These are phyloP conservation scores for Thunnus maccoyii DNA, from an alignment of 2,113 vertebrate genomes.

Conservation along the genomic window DNA sequence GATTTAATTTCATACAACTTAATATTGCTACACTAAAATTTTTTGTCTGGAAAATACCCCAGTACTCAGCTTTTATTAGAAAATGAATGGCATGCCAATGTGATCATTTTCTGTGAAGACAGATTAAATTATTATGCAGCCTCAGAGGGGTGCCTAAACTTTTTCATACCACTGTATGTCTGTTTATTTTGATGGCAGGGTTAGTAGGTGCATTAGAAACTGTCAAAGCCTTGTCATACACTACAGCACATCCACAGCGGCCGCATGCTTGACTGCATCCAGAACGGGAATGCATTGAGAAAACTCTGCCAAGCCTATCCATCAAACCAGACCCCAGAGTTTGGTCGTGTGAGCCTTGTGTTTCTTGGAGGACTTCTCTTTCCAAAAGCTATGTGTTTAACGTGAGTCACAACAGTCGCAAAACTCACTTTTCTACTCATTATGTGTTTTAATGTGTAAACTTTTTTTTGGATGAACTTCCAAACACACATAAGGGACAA, in stretches of 20 bases:
- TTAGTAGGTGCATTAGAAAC: constrained; percentile 8
- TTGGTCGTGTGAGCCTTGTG: constrained; percentile 23
- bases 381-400: constrained; percentile 3
- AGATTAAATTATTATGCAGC: no score
- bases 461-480: constrained; percentile 1
- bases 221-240: constrained; percentile 31
- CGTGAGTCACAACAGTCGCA: constrained; percentile 2
- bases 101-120: no score
- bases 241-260: constrained; percentile 14
- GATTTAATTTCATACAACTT: no score
- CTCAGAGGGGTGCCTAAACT: no score
- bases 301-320: constrained; percentile 18
- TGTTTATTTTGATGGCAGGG: constrained; percentile 20
- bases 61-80: no score
- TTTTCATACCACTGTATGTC: background rate
- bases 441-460: constrained; percentile 1
- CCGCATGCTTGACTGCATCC: constrained; percentile 20
- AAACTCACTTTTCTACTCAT: constrained; percentile 13
- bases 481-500: constrained; percentile 7
- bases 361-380: constrained; percentile 26
- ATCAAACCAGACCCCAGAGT: constrained; percentile 30
- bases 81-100: no score
- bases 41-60: no score
- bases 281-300: constrained; percentile 9
- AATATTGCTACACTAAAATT: no score